Evolutionary conservation across 1,140 invertebrate genomes (phyloP), one percentile per base, ranked within the genome.

Genomic region (Triops cancriformis): DNA sequence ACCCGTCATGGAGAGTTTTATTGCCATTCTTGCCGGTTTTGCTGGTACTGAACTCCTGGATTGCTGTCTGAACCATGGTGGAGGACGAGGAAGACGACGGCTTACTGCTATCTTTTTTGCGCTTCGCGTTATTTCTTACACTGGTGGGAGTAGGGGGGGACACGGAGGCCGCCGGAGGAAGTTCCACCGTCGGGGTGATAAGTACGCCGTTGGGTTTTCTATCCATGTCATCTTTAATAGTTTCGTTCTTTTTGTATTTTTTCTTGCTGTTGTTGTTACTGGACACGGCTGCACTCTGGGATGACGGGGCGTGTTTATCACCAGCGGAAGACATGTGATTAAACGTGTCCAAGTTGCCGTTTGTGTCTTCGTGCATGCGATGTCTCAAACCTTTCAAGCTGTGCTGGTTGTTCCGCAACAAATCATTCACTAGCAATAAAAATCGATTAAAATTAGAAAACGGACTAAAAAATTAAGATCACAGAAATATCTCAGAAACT

Each of bases 231-330:
- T 28, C 42, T 45, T 79, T 77, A 74, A 14, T 28, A 23, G 77
- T 73, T 77, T 80, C 81, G 51, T 81, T 81, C 73, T 82, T 81
- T 72, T 80, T 82, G 18, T 76, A 72, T 51, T 79, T 80, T 26
- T 75, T 79, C 45, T 43, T 80, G 51, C 26, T 76, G 73, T 73
- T 79, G 74, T 51, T 80, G 72, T 27, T 64, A 64, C 14, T 23
- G 31, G 31, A 37, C 10, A 2, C 51, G 6, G n/a, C 10, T 64
- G 51, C 11, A 64, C 14, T 64, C 18, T 10, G 51, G 10, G 51
- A 64, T 5, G 14, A 14, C 1, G 42, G 41, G 79, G 76, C 10
- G 76, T 14, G 27, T 42, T 64, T 64, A 3, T 14, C 51, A 14
- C 18, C 51, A 64, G 51, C 10, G 10, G 51, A 64, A 74, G 73